phyloP scores from a whole-genome alignment of 2,113 vertebrate species.

The Saguinus imperator region DNA sequence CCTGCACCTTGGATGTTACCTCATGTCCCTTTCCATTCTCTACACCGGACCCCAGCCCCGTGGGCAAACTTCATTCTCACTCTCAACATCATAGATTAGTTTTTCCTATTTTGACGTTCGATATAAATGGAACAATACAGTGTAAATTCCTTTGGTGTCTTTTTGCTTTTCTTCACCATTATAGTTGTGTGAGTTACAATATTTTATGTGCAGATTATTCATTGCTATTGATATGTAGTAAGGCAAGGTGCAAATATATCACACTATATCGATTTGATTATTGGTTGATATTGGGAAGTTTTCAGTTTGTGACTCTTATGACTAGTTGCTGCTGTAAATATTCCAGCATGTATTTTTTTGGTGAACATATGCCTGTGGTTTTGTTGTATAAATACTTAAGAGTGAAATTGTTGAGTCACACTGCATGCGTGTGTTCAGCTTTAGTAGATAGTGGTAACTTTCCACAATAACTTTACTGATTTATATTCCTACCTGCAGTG shows the following conservation, averaged over 20 bases:
- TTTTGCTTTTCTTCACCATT: neutral
- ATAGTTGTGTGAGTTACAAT: too few species aligned
- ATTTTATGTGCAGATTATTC: neutral
- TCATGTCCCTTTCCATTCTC: neutral
- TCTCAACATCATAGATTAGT: neutral
- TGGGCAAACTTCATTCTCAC: neutral
- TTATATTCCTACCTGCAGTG: neutral
- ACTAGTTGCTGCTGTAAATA: neutral
- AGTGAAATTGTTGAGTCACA: neutral
- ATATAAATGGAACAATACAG: neutral
- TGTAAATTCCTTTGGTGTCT: neutral
- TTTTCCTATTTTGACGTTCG: neutral
- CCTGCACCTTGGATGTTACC: too few species aligned
- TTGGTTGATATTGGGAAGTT: neutral
- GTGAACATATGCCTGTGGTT: neutral
- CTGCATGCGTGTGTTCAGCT: too few species aligned
- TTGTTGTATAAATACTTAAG: neutral
- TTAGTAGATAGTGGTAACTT: neutral
- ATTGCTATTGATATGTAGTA: neutral
- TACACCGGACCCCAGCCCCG: fast-evolving
- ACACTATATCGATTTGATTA: neutral
- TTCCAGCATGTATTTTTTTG: neutral
- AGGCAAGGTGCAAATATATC: neutral
- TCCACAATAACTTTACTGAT: neutral
- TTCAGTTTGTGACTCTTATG: neutral